These are phyloP conservation scores for Pterois miles DNA, from an alignment of 2,797 vertebrate species.

Conservation along the genomic window DNA sequence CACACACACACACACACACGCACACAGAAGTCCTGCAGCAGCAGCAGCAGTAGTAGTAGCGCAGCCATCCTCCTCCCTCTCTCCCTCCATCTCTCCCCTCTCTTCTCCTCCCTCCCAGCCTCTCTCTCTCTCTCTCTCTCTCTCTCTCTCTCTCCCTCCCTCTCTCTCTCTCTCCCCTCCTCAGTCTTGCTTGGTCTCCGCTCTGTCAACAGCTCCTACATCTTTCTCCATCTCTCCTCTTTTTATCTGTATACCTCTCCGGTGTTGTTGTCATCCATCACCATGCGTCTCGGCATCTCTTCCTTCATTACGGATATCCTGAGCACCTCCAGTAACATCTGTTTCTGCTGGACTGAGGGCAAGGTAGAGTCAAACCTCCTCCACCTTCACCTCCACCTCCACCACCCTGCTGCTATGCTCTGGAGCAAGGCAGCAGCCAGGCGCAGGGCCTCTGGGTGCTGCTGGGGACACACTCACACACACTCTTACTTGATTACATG, in stretches of 20 bases:
- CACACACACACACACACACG: slow-evolving; percentile 10
- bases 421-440: slow-evolving; percentile 50
- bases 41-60: slow-evolving; percentile 60
- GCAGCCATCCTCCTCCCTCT: slow-evolving; percentile 52
- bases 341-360: slow-evolving; percentile 83
- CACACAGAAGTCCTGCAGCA: slow-evolving; percentile 43
- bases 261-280: slow-evolving; percentile 48
- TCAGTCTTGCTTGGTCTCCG: slow-evolving; percentile 55
- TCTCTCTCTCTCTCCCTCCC: background rate
- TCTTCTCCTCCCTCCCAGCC: slow-evolving; percentile 13
- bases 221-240: slow-evolving; percentile 41
- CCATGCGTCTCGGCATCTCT: slow-evolving; percentile 83
- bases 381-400: slow-evolving; percentile 5
- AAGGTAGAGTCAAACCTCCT: slow-evolving; percentile 63
- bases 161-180: slow-evolving; percentile 1
- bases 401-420: slow-evolving; percentile 42
- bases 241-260: slow-evolving; percentile 37
- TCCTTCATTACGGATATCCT: slow-evolving; percentile 84
- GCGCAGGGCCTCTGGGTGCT: slow-evolving; percentile 24
- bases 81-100: slow-evolving; percentile 17
- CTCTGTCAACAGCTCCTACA: slow-evolving; percentile 64
- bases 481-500: slow-evolving; percentile 2
- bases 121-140: background rate
- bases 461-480: background rate
- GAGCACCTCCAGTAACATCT: slow-evolving; percentile 81